Conservation (phyloP, 1,140 invertebrate species). For the Aphidius ervi region DNA sequence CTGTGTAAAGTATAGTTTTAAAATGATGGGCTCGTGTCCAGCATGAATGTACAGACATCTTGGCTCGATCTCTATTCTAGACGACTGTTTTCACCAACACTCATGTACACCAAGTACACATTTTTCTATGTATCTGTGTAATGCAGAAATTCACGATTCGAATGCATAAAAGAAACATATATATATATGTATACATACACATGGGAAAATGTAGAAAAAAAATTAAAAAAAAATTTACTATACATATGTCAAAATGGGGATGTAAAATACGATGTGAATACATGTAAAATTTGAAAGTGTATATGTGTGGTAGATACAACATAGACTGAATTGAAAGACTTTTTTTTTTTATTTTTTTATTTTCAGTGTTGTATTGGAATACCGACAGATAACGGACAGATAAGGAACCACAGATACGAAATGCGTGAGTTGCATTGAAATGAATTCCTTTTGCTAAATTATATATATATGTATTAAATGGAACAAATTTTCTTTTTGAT, state of each 20-base stretch:
- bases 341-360: background rate
- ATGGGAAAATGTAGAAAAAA: background rate
- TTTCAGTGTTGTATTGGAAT: slow-evolving; percentile 12
- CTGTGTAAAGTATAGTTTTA: too few relatives aligned
- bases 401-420: slow-evolving; percentile 13
- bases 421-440: slow-evolving; percentile 14
- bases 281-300: background rate
- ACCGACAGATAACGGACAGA: slow-evolving; percentile 11
- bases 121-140: too few relatives aligned
- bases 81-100: slow-evolving; percentile 16
- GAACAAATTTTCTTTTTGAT: too few relatives aligned
- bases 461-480: background rate
- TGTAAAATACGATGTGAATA: background rate
- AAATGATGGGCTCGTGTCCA: slow-evolving; percentile 38
- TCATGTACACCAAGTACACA: too few relatives aligned
- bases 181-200: background rate
- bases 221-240: too few relatives aligned
- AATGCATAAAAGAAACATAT: background rate
- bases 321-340: slow-evolving; percentile 9
- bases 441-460: slow-evolving; percentile 7
- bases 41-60: slow-evolving; percentile 35
- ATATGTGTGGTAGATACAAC: background rate
- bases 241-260: background rate
- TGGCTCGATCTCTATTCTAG: slow-evolving; percentile 38
- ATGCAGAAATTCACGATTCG: background rate